A percentile compares a stretch with the other conserved stretches of the same genome.
phyloP scores from a whole-genome alignment of 2,888 invertebrate species.

The Calliopum simillimum region DNA sequence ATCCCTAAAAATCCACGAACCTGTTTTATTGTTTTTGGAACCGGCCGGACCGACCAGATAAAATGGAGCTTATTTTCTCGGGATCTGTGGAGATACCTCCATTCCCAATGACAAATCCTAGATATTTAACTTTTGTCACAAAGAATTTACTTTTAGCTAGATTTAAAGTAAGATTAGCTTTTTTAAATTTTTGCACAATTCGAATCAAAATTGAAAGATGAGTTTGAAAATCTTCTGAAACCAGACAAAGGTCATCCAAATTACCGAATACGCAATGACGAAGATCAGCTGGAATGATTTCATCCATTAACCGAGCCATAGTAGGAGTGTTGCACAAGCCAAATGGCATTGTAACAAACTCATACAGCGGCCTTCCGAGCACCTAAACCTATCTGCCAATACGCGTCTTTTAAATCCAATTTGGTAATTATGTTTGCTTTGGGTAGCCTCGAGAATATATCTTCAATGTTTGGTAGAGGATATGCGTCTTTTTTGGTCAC shows the following conservation, averaged over 20 bases:
- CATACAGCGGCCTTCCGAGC: slow-evolving; percentile 43
- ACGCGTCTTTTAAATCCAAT: slow-evolving; percentile 42
- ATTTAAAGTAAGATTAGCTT: slow-evolving; percentile 38
- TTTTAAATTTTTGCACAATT: slow-evolving; percentile 29
- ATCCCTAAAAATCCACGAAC: slow-evolving; percentile 34
- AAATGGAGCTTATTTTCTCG: slow-evolving; percentile 6
- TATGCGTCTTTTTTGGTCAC: slow-evolving; percentile 47
- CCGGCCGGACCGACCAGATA: background rate
- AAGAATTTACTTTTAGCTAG: slow-evolving; percentile 28
- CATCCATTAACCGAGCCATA: slow-evolving; percentile 38
- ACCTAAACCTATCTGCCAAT: slow-evolving; percentile 44
- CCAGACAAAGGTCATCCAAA: slow-evolving; percentile 22
- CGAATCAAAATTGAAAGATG: slow-evolving; percentile 30
- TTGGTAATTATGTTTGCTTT: slow-evolving; percentile 39
- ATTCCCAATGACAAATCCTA: slow-evolving; percentile 40
- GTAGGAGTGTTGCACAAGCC: slow-evolving; percentile 39
- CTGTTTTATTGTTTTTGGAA: slow-evolving; percentile 5
- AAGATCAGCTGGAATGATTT: slow-evolving; percentile 40
- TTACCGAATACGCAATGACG: slow-evolving; percentile 38
- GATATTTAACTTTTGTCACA: slow-evolving; percentile 36
- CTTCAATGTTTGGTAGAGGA: slow-evolving; percentile 41
- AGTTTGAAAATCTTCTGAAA: slow-evolving; percentile 25
- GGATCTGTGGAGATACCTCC: slow-evolving; percentile 30
- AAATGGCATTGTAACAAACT: slow-evolving; percentile 43
- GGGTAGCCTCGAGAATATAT: slow-evolving; percentile 37